A percentile compares a stretch with the other conserved stretches of the same genome.
Conservation (phyloP, 2,797 vertebrate species). For the Fratercula arctica region DNA sequence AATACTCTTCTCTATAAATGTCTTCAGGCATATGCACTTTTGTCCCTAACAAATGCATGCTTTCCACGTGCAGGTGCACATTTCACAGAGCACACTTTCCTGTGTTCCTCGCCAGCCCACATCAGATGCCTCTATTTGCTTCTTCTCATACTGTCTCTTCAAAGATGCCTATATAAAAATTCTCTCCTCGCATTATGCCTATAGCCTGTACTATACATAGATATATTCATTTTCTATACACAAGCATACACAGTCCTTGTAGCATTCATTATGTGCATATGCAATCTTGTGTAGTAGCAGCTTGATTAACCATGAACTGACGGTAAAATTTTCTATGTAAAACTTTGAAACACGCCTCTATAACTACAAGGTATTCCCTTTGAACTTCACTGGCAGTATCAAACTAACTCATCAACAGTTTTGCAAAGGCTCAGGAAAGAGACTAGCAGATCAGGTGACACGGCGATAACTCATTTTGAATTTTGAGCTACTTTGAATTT, state of each 20-base stretch:
- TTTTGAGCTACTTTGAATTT: not conserved
- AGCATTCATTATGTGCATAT: not conserved
- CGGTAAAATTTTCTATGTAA: not conserved
- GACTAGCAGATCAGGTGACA: not conserved
- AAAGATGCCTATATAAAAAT: conserved; percentile 26
- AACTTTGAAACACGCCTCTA: not conserved
- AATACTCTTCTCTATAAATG: conserved; percentile 29
- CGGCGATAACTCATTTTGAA: not conserved
- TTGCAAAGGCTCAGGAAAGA: not conserved
- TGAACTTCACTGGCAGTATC: not conserved
- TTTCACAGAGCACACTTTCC: not conserved
- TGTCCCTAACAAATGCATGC: not conserved
- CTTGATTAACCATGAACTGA: not conserved
- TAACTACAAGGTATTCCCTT: not conserved
- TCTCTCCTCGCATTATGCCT: not conserved
- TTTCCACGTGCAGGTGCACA: not conserved
- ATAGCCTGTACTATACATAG: not conserved
- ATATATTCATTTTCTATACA: not conserved
- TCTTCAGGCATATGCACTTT: not conserved
- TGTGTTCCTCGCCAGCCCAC: not conserved
- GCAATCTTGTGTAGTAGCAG: not conserved
- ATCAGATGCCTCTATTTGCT: conserved; percentile 15
- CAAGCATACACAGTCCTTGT: not conserved
- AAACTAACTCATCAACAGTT: not conserved
- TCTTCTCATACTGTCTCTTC: conserved; percentile 22